A percentile compares a stretch with the other conserved stretches of the same genome.
Evolutionary conservation across 2,888 invertebrate genomes (phyloP).

Genomic region (Hermaeophaga mercurialis): DNA sequence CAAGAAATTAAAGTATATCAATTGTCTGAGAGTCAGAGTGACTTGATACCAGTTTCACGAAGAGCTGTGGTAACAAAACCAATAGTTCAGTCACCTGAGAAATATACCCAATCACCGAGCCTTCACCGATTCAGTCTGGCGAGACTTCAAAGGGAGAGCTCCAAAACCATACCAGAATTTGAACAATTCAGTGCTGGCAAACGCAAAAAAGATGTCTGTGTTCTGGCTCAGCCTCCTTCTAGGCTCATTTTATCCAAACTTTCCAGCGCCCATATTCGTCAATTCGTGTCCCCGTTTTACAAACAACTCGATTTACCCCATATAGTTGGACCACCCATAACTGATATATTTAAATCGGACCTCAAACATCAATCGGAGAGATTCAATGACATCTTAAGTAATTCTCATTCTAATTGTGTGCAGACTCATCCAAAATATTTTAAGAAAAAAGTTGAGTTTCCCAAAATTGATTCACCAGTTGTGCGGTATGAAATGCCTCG

Average conservation of each 20-base stretch:
- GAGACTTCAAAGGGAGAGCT: not conserved
- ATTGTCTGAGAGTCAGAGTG: not conserved
- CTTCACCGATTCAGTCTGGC: conserved; percentile 2
- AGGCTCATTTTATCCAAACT: conserved; percentile 32
- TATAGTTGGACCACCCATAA: not conserved
- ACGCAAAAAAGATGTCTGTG: conserved; percentile 9
- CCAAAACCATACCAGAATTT: not conserved
- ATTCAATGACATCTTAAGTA: not conserved
- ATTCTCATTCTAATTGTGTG: not conserved
- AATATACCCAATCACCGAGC: conserved; percentile 3
- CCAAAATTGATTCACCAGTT: conserved; percentile 4
- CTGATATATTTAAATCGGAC: not conserved
- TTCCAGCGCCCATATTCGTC: conserved; percentile 42
- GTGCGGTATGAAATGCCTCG: conserved; percentile 6
- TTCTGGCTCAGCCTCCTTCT: conserved; percentile 4
- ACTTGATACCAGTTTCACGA: not conserved
- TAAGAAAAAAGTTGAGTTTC: conserved; percentile 1
- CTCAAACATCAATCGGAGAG: not conserved
- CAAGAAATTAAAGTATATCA: conserved; percentile 9
- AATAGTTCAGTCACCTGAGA: not conserved
- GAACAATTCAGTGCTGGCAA: not conserved
- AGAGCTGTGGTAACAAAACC: not conserved
- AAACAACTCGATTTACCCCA: conserved; percentile 30
- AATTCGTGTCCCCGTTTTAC: conserved; percentile 43
- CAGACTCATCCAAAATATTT: not conserved